Evolutionary conservation across 2,113 vertebrate species (phyloP).

Genomic region (Gorsachius goisagi): DNA sequence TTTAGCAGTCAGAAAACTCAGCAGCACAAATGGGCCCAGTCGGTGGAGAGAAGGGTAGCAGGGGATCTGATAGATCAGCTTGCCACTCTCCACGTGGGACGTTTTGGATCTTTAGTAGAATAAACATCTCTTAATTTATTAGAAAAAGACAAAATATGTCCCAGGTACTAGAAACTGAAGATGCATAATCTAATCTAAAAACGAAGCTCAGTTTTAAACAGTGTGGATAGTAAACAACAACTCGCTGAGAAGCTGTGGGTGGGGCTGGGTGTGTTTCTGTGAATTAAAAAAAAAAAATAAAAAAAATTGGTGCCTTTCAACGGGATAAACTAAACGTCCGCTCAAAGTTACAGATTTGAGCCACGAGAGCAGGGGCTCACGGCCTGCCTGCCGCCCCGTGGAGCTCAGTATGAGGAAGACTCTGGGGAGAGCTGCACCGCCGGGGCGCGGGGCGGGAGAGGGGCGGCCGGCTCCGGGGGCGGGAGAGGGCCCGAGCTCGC

Average conservation of each 20-base stretch:
- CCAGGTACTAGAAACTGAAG: background rate
- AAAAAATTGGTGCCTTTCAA: background rate
- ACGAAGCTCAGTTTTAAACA: background rate
- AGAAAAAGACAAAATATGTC: background rate
- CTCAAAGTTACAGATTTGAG: background rate
- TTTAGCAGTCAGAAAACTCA: background rate
- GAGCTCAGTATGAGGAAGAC: background rate
- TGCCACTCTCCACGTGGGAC: accelerated
- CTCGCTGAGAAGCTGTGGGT: background rate
- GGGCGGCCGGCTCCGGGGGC: background rate
- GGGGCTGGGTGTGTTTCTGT: background rate
- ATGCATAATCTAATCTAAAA: background rate
- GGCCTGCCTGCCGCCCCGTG: background rate
- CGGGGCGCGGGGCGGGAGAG: too few relatives aligned
- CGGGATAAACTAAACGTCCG: background rate
- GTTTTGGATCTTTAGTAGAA: background rate
- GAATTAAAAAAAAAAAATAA: background rate
- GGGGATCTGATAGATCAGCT: background rate
- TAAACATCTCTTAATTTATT: background rate
- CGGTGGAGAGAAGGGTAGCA: background rate
- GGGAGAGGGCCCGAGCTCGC: background rate
- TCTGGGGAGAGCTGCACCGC: background rate
- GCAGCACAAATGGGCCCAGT: background rate
- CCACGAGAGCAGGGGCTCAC: too few relatives aligned
- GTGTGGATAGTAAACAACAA: background rate